Percentiles rank a stretch among this genome's conserved stretches.
These are phyloP conservation scores for Microplitis mediator DNA, from an alignment of 1,140 invertebrate genomes.

Conservation along the genomic window DNA sequence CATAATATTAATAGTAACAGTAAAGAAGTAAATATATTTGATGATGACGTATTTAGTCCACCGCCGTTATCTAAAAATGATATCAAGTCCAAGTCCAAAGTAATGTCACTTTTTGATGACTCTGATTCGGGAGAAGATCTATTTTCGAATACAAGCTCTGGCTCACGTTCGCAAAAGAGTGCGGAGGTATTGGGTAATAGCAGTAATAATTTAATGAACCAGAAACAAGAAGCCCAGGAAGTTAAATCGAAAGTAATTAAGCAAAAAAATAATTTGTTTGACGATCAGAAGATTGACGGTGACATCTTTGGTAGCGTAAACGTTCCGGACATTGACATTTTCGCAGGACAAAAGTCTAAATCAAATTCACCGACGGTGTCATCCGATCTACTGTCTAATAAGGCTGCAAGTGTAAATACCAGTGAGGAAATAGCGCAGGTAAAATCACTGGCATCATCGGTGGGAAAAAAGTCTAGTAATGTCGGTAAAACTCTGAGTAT, in stretches of 20 bases:
- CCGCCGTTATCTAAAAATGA: constrained; percentile 44
- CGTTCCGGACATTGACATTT: constrained; percentile 49
- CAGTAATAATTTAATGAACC: constrained; percentile 18
- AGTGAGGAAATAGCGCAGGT: not conserved
- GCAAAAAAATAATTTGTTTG: constrained; percentile 26
- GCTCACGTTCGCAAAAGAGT: constrained; percentile 47
- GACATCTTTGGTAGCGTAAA: constrained; percentile 43
- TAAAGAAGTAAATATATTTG: constrained; percentile 38
- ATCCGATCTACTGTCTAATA: constrained; percentile 32
- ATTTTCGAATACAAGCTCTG: constrained; percentile 47
- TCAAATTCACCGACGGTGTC: constrained; percentile 17
- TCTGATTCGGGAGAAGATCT: constrained; percentile 53
- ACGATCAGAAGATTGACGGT: constrained; percentile 40
- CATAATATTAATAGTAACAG: not conserved
- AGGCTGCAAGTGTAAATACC: constrained; percentile 7
- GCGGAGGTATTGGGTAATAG: constrained; percentile 34
- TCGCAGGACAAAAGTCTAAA: constrained; percentile 23
- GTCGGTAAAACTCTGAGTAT: constrained; percentile 26
- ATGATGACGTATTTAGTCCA: constrained; percentile 50
- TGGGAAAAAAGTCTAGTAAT: not conserved
- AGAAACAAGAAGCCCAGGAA: too few relatives aligned
- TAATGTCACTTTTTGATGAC: constrained; percentile 48
- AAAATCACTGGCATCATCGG: not conserved
- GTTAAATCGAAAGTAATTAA: constrained; percentile 29
- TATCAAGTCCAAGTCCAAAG: constrained; percentile 43